phyloP scores from a whole-genome alignment of 64 coral and sea anemone genomes.

The Orbicella faveolata region DNA sequence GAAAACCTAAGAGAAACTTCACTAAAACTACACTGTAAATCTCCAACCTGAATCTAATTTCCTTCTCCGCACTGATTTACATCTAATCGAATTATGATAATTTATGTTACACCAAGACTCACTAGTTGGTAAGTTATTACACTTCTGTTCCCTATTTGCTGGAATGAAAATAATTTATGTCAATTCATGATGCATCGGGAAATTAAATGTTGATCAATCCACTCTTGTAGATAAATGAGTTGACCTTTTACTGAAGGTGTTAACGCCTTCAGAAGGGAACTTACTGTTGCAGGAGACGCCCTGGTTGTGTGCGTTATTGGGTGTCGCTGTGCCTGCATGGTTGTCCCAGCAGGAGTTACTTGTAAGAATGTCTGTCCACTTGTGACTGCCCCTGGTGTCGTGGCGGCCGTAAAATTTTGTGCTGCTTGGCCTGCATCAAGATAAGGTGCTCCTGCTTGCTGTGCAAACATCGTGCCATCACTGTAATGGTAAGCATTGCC shows the following conservation, averaged over 20 bases:
- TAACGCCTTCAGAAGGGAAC: slow-evolving; percentile 3
- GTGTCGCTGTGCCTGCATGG: slow-evolving; percentile 59
- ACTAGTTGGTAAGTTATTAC: too few relatives aligned
- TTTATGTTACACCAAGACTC: too few relatives aligned
- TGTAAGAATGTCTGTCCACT: slow-evolving; percentile 69
- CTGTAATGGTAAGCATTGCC: slow-evolving; percentile 80
- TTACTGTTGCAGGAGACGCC: slow-evolving; percentile 93
- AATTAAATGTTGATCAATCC: too few relatives aligned
- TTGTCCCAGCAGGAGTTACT: slow-evolving; percentile 59
- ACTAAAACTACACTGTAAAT: background rate
- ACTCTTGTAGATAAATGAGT: background rate
- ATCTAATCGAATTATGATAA: too few relatives aligned
- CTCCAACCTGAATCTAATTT: too few relatives aligned
- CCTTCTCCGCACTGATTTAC: too few relatives aligned
- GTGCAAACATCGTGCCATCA: slow-evolving; percentile 86
- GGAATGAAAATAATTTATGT: background rate
- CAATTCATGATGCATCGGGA: background rate
- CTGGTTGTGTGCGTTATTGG: slow-evolving; percentile 84
- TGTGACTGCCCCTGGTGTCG: slow-evolving; percentile 59
- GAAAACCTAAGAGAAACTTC: background rate
- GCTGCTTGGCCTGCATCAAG: slow-evolving; percentile 72
- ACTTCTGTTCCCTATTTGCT: background rate
- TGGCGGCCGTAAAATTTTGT: slow-evolving; percentile 64
- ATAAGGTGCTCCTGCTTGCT: slow-evolving; percentile 69
- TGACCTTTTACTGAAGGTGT: too few relatives aligned